Evolutionary conservation across 2,797 vertebrate species (phyloP).

Genomic region (Gymnothorax reevesii): DNA sequence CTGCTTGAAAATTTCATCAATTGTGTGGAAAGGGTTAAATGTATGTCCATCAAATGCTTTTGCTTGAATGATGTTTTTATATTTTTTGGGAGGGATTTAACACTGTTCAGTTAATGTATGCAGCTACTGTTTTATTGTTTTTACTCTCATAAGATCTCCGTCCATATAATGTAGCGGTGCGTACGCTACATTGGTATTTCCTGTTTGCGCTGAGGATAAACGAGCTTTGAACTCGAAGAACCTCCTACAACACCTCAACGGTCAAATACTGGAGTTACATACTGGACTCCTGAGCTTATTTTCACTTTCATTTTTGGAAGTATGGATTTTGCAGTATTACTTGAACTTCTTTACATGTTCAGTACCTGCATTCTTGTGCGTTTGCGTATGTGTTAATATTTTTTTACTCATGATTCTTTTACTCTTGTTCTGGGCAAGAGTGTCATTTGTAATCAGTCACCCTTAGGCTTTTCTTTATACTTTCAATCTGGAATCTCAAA

Average conservation of each 20-base stretch:
- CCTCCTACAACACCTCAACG: background rate
- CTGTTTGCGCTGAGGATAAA: constrained; percentile 32
- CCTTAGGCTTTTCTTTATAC: too few relatives aligned
- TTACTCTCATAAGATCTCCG: background rate
- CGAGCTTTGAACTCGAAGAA: constrained; percentile 41
- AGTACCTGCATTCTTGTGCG: background rate
- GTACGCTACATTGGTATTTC: constrained; percentile 38
- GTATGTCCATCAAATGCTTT: background rate
- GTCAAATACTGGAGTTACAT: background rate
- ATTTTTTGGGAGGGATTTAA: background rate
- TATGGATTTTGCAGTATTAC: background rate
- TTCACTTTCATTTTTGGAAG: background rate
- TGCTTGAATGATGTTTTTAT: background rate
- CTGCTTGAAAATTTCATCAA: too few relatives aligned
- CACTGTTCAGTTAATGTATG: background rate
- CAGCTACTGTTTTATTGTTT: constrained; percentile 11
- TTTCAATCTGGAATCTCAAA: too few relatives aligned
- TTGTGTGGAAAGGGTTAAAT: background rate
- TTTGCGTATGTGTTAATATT: background rate
- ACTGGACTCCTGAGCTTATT: background rate
- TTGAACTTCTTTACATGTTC: background rate
- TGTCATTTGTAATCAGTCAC: too few relatives aligned
- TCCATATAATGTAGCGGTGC: background rate
- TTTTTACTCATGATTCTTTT: background rate
- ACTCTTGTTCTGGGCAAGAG: background rate